phyloP scores from a whole-genome alignment of 2,113 vertebrate genomes.

The Rousettus leschenaultii region DNA sequence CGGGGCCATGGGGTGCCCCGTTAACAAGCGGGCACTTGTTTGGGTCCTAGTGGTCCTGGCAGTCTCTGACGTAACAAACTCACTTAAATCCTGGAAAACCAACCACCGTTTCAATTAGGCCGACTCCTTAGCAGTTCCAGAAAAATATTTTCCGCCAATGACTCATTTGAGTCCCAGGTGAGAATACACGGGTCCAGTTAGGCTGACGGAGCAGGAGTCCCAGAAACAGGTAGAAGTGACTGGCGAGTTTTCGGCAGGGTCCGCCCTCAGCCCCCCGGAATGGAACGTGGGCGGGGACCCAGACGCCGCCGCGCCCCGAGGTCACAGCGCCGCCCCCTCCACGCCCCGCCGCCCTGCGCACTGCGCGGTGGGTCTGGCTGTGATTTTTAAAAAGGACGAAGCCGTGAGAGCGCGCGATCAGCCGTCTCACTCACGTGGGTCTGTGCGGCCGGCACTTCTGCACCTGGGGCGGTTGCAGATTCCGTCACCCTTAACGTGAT shows the following conservation, averaged over 20 bases:
- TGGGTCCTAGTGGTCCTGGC: not conserved
- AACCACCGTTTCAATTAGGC: not conserved
- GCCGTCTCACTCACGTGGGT: rapidly evolving
- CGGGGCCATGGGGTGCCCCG: rapidly evolving
- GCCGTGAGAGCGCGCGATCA: rapidly evolving
- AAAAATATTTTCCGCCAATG: not conserved
- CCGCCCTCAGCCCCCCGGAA: not conserved
- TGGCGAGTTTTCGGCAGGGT: rapidly evolving
- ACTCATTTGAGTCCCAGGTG: not conserved
- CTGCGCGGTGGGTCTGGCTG: rapidly evolving
- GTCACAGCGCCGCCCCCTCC: too few species aligned
- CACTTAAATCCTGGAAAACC: not conserved
- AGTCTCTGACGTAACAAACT: not conserved
- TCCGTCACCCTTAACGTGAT: not conserved
- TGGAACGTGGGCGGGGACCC: not conserved
- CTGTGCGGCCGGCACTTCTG: not conserved
- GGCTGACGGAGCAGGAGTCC: not conserved
- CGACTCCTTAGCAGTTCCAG: not conserved
- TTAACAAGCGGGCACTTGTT: not conserved
- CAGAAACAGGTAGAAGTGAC: rapidly evolving
- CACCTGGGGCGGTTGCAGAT: not conserved
- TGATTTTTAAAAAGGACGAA: not conserved
- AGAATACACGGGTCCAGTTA: rapidly evolving
- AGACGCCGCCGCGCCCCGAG: too few species aligned
- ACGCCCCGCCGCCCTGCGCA: rapidly evolving